Base-by-base conservation (phyloP, 2,888 invertebrate species). In the Meliscaeva auricollis region DNA sequence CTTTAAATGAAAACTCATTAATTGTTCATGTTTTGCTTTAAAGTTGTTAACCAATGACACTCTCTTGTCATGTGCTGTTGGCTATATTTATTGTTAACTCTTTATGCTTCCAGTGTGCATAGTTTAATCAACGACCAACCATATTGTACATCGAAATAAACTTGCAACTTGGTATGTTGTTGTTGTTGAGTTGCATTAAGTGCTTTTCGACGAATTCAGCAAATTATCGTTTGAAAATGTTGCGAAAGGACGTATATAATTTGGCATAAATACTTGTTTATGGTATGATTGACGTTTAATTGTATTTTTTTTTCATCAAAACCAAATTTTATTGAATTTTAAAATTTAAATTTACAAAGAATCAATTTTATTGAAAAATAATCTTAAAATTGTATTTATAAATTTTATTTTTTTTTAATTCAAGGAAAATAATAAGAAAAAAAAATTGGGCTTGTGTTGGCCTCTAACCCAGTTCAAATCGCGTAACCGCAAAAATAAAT, bases 231-330 rank as follows among this genome's bases (percentile, higher is more conserved):
- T 32, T 13, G 3, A 38, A 44, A 52, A 46, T 70, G 66, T 84
- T 84, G 75, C 70, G 75, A 79, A 84, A 84, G 74, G 80, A 84
- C 60, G 66, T 72, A n/a, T n/a, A n/a, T n/a, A 72, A 84, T 84
- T 84, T 76, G 72, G 84, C 84, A 84, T 9, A 38, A 13, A 9
- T 13, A 8, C 8, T 13, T 2, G 13, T 38, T 38, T 9, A 9
- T 38, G 8, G 9, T 3, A n/a, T n/a, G n/a, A n/a, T n/a, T n/a
- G n/a, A n/a, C n/a, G n/a, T n/a, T n/a, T n/a, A n/a, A n/a, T n/a
- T n/a, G n/a, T n/a, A n/a, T n/a, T n/a, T n/a, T n/a, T n/a, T n/a
- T n/a, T n/a, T n/a, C n/a, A n/a, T n/a, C n/a, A n/a, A n/a, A n/a
- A n/a, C n/a, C n/a, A n/a, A n/a, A n/a, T n/a, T n/a, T n/a, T n/a